Percentiles rank a stretch among this genome's conserved stretches.
These are phyloP conservation scores for Suricata suricatta DNA, from an alignment of 2,113 vertebrate species.

Conservation along the genomic window DNA sequence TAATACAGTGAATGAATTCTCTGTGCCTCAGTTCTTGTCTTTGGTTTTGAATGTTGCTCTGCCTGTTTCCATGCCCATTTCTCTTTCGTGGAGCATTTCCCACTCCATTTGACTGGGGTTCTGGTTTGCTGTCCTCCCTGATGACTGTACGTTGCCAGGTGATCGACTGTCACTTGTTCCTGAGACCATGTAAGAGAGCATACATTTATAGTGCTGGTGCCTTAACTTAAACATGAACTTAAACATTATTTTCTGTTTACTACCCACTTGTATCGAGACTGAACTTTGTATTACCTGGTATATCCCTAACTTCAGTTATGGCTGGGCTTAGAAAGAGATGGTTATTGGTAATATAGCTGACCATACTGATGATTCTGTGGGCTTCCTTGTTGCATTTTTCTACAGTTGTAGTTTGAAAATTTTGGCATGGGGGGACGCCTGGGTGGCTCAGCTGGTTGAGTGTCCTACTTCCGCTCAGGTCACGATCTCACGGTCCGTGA, in stretches of 20 bases:
- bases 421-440: too few species aligned
- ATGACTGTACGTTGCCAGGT: neutral
- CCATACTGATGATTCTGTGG: neutral
- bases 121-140: neutral
- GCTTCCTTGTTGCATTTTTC: neutral
- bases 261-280: neutral
- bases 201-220: neutral
- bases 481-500: too few species aligned
- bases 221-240: neutral
- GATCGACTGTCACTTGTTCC: neutral
- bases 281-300: neutral
- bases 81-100: neutral
- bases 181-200: neutral
- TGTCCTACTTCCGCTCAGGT: too few species aligned
- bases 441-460: too few species aligned
- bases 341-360: neutral
- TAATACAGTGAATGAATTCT: neutral
- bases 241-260: neutral
- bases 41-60: neutral
- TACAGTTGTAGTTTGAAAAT: conserved; percentile 13
- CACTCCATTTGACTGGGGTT: neutral
- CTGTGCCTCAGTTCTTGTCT: neutral
- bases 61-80: neutral
- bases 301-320: neutral
- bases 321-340: neutral